Conservation (phyloP, 2,113 vertebrate species). For the Todiramphus saurophagus region DNA sequence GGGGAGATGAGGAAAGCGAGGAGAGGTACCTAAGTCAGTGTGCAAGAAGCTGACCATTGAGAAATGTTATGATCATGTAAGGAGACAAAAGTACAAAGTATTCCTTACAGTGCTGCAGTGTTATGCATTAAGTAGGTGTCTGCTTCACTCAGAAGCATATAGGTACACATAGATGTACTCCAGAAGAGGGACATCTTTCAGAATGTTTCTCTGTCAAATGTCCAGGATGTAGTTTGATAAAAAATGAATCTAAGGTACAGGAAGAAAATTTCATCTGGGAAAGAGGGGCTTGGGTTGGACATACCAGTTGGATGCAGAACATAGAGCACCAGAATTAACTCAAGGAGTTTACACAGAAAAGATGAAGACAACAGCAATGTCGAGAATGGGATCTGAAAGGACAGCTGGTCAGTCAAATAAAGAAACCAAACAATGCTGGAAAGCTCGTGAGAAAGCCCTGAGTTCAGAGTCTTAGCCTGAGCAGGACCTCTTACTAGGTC, state of each 20-base stretch:
- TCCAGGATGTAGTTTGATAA: neutral
- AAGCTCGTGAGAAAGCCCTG: neutral
- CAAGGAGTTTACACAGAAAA: neutral
- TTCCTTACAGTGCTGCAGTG: neutral
- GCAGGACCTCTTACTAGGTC: neutral
- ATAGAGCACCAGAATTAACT: neutral
- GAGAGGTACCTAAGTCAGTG: neutral
- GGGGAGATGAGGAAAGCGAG: neutral
- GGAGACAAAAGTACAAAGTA: neutral
- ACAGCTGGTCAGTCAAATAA: neutral
- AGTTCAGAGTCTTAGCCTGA: neutral
- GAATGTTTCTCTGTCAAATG: neutral
- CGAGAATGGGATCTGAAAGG: neutral
- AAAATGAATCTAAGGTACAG: neutral
- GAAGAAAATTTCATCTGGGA: neutral
- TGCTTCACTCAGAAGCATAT: neutral
- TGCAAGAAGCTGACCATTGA: neutral
- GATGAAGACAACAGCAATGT: neutral
- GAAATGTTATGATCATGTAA: neutral
- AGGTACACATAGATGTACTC: neutral
- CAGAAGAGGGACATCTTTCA: neutral
- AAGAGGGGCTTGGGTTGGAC: neutral
- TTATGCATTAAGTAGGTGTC: neutral
- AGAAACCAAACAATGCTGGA: neutral
- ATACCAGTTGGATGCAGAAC: neutral